Evolutionary conservation across 2,113 vertebrate species (phyloP).

Genomic region (Chauna torquata): DNA sequence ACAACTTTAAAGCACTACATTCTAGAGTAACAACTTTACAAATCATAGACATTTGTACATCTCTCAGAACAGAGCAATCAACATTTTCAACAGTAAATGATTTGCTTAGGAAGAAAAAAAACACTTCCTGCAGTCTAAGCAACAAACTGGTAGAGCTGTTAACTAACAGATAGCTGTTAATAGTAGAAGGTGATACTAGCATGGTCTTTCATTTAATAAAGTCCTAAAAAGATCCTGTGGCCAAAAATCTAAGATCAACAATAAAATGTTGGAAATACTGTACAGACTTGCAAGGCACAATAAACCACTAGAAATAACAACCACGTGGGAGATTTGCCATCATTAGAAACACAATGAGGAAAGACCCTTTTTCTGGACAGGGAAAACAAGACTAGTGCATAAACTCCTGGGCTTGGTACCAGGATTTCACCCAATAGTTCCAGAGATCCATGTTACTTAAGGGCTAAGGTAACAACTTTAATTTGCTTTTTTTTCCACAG

Average conservation of each 20-base stretch:
- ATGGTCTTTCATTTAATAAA: neutral
- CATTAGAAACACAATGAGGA: neutral
- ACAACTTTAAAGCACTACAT: neutral
- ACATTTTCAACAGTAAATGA: neutral
- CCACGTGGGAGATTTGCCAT: neutral
- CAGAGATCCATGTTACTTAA: neutral
- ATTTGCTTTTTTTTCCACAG: neutral
- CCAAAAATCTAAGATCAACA: neutral
- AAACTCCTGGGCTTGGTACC: rapidly evolving
- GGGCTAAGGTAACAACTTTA: neutral
- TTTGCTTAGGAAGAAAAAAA: neutral
- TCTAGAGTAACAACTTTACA: neutral
- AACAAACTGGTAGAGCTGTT: neutral
- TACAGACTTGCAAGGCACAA: neutral
- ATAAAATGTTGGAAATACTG: neutral
- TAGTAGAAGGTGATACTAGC: neutral
- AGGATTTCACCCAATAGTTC: neutral
- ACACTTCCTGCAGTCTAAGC: neutral
- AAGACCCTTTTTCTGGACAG: neutral
- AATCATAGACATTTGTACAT: neutral
- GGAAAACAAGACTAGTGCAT: neutral
- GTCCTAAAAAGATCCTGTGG: neutral
- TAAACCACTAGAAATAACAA: neutral
- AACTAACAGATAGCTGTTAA: neutral
- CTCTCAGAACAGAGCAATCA: neutral